Base-by-base conservation (phyloP, 2,113 vertebrate genomes). In the Falco punctatus region DNA sequence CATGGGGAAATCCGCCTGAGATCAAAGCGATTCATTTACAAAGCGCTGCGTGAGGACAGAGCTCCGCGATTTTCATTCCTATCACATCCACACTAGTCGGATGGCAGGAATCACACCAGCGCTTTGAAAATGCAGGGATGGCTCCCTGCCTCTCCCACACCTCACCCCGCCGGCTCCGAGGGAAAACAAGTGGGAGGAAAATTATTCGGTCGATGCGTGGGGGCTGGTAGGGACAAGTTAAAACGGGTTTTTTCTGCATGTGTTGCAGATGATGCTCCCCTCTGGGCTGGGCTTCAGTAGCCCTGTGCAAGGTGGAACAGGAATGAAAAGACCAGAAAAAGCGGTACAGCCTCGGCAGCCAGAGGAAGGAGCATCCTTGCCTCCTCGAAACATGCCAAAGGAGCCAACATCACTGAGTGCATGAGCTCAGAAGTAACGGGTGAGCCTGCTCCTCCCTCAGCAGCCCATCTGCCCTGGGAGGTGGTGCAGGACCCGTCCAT, bases 11-110 rank as follows among this genome's bases (percentile, higher is more conserved):
- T 66, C 97, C 93, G 93, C 79, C 93, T 17, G 92, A 94, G 90
- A 97, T 97, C 94, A 94, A 61, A 97, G 93, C 64, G 33, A 64
- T 77, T 85, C 94, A 49, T 94, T 92, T 92, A 48, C 88, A 86
- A 54, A 92, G 95, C 93, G 2, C 86, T 27, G 66, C 7, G 6
- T 42, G 93, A 81, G 89, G 94, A 57, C 81, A 3, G 73, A 58
- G 88, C 92, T 64, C 66, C 1, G 1, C 4, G 5, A 59, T 87
- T 80, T 81, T 81, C 94, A 87, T 92, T 95, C 95, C 73, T 66
- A 1, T 70, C 94, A 90, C 96, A 90, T 59, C 94, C 77, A 5
- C 84, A n/a, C 38, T 3, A 11, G 48, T 20, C 35, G n/a, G 69
- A 81, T 24, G 83, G 91, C 93, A 77, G 79, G 69, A 57, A 73